Base-by-base conservation (phyloP, 1,140 invertebrate species). In the Berghia stephanieae region DNA sequence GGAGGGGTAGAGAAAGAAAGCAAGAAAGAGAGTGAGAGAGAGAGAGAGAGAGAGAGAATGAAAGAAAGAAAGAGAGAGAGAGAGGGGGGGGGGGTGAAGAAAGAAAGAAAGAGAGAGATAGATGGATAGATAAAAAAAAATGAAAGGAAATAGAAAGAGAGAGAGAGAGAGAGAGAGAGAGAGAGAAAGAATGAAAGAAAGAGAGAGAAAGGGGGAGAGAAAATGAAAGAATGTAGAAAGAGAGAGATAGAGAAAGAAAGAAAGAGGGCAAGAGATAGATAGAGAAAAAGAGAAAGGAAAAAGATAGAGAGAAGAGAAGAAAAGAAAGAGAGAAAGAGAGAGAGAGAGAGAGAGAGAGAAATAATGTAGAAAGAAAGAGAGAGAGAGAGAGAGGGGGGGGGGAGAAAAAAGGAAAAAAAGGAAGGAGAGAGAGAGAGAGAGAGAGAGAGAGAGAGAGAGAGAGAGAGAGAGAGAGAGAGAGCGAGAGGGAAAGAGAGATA, bases 401-500 rank as follows among this genome's bases (percentile, higher is more conserved):
- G 21, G n/a, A 42, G 44, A 21, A 70, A 42, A 43, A 42, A 42
- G 31, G n/a, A 31, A 69, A 34, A 69, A 34, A n/a, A 69, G 21
- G 43, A 21, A 70, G 21, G 43, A 42, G 44, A 75, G 40, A 42
- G 52, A 49, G 40, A 66, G 10, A 27, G 34, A 1, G 55, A 78
- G 34, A 49, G 68, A 34, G 70, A 74, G n/a, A 49, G 52, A 6
- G 71, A 43, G 69, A 71, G 43, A 46, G n/a, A 40, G 38, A 44
- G 24, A 24, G 36, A 43, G 69, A 18, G 43, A 24, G 36, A 46
- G 38, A 18, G 36, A 24, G 13, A 44, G 44, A 44, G 43, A 46
- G 24, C n/a, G 24, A 44, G 27, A 24, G 36, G 24, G 36, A 24
- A 24, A 46, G 13, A 44, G 44, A 18, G 24, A 46, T 24, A 44